Evolutionary conservation across 2,888 invertebrate genomes (phyloP), one percentile per base, ranked within the genome.

Genomic region (Noctua fimbriata): DNA sequence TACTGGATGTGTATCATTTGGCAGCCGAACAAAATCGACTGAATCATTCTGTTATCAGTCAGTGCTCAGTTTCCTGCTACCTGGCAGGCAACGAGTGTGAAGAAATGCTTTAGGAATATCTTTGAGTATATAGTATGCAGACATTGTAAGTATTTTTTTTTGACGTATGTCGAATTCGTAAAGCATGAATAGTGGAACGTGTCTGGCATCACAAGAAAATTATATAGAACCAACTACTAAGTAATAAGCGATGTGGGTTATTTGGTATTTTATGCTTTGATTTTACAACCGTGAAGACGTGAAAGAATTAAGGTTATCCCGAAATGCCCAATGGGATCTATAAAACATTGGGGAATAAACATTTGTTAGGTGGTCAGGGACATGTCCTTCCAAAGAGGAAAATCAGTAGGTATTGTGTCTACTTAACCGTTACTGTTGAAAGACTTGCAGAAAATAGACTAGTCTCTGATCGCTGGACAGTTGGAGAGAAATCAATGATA

Each of bases 11-110:
- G 47, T 78, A 69, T 83, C 71, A 79, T 80, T 86, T 79, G 81
- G 76, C 79, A 80, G 78, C 69, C 28, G 47, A 60, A 75, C 60
- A 69, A 75, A 80, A 82, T 77, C 70, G 76, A 82, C 69, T 73
- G 60, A 74, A 84, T 87, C 58, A 87, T 73, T 87, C 24, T 32
- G 52, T 73, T 84, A 83, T 83, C 73, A 63, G 73, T 67, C 36
- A 69, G 55, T 69, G n/a, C 28, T 72, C n/a, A 55, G 60, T 69
- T 75, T 79, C 67, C 79, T 73, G 75, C 52, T 65, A 83, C 84
- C 73, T 87, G 73, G 12, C 63, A 73, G 55, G 55, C 78, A 69
- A 28, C 65, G 55, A 71, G 36, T 83, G 71, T 74, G 44, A 83
- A 86, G 55, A 72, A 73, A 78, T 74, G 41, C 28, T 63, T 58